A percentile compares a stretch with the other conserved stretches of the same genome.
These are phyloP conservation scores for Halichoerus grypus DNA, from an alignment of 2,113 vertebrate species.

Conservation along the genomic window DNA sequence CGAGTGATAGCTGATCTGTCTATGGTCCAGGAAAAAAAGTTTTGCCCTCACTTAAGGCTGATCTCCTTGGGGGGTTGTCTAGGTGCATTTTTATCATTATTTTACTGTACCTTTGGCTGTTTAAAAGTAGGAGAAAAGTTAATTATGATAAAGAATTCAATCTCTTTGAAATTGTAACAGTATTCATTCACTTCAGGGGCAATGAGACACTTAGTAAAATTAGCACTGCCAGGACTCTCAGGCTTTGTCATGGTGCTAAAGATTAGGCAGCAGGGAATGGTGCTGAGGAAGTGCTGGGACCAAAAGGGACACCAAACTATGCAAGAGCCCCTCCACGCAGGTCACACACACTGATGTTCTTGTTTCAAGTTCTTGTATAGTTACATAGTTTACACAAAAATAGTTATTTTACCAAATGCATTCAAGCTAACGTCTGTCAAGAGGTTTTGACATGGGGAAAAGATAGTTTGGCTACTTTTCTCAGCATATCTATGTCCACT, in stretches of 20 bases:
- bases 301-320: background rate
- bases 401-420: background rate
- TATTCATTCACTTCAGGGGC: background rate
- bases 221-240: background rate
- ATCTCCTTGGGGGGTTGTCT: background rate
- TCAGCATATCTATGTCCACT: background rate
- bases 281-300: background rate
- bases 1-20: background rate
- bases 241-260: background rate
- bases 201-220: background rate
- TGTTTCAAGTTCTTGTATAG: background rate
- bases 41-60: background rate
- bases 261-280: background rate
- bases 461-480: background rate
- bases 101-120: background rate
- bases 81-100: background rate
- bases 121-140: background rate
- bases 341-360: background rate
- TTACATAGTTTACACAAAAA: background rate
- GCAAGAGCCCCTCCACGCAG: background rate
- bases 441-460: background rate
- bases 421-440: background rate
- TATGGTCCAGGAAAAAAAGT: background rate
- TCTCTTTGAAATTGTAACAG: conserved; percentile 10
- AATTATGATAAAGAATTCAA: conserved; percentile 17